A percentile compares a stretch with the other conserved stretches of the same genome.
These are phyloP conservation scores for Papilio polytes DNA, from an alignment of 1,140 invertebrate genomes.

Conservation along the genomic window DNA sequence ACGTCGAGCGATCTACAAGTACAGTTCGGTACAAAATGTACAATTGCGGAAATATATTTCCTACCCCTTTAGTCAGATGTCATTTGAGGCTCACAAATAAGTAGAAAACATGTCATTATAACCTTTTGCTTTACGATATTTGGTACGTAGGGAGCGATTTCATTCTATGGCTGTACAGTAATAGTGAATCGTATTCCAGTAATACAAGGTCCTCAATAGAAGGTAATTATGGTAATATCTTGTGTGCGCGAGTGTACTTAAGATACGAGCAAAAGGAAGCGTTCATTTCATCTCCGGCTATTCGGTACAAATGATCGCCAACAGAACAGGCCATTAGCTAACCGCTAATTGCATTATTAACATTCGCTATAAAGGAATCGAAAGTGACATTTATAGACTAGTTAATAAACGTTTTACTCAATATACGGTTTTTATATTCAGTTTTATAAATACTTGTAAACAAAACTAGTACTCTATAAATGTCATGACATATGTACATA, in stretches of 20 bases:
- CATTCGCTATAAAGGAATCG: slow-evolving; percentile 3
- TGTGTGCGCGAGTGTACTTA: slow-evolving; percentile 1
- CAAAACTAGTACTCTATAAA: not conserved
- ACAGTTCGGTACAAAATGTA: not conserved
- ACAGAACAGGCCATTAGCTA: slow-evolving; percentile 44
- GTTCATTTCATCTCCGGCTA: slow-evolving; percentile 46
- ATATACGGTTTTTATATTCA: not conserved
- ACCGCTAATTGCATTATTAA: slow-evolving; percentile 40
- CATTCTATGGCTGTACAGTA: not conserved
- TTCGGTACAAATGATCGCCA: slow-evolving; percentile 42
- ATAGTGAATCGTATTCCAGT: not conserved
- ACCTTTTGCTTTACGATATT: not conserved
- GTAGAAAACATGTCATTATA: too few species aligned
- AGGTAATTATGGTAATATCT: not conserved
- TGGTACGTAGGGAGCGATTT: not conserved
- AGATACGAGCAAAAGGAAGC: slow-evolving; percentile 42
- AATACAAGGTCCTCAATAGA: not conserved
- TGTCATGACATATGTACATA: not conserved
- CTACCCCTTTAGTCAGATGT: not conserved
- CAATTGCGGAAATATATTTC: not conserved
- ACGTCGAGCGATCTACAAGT: slow-evolving; percentile 38
- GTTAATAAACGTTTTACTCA: not conserved
- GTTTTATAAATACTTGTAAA: not conserved
- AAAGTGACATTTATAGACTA: not conserved
- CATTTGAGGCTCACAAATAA: too few species aligned